Evolutionary conservation across 2,888 invertebrate genomes (phyloP).

Genomic region (Ptilodon capucinus): DNA sequence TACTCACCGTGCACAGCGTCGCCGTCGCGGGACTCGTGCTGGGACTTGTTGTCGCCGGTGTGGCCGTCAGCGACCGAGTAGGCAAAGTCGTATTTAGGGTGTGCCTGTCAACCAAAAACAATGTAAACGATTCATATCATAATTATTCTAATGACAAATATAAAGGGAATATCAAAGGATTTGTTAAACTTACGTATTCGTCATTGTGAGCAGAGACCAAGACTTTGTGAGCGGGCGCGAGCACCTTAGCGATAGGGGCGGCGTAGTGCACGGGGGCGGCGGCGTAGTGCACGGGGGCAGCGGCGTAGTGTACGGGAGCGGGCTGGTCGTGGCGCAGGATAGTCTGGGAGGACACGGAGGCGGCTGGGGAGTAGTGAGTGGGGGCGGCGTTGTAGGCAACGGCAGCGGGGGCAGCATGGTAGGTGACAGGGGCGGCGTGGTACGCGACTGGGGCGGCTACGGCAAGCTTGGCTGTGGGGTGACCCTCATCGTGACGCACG

Average conservation of each 20-base stretch:
- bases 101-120: conserved; percentile 49
- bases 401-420: conserved; percentile 38
- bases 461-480: conserved; percentile 35
- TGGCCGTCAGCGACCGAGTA: conserved; percentile 82
- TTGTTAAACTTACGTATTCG: conserved; percentile 49
- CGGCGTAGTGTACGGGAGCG: conserved; percentile 40
- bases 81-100: conserved; percentile 81
- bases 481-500: conserved; percentile 58
- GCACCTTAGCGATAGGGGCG: conserved; percentile 46
- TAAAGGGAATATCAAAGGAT: not conserved
- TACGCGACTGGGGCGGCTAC: conserved; percentile 41
- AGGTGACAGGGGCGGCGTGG: conserved; percentile 39
- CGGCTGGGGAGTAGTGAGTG: conserved; percentile 42
- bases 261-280: conserved; percentile 41
- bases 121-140: not conserved
- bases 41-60: conserved; percentile 83
- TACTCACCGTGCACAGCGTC: conserved; percentile 83
- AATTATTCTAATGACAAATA: not conserved
- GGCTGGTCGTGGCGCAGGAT: conserved; percentile 39
- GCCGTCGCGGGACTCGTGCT: conserved; percentile 82
- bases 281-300: conserved; percentile 41
- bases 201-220: conserved; percentile 45
- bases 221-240: conserved; percentile 41
- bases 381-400: conserved; percentile 37
- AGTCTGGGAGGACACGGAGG: conserved; percentile 25